A percentile compares a stretch with the other conserved stretches of the same genome.
These are phyloP conservation scores for Campoplex capitator DNA, from an alignment of 2,888 invertebrate genomes.

Conservation along the genomic window DNA sequence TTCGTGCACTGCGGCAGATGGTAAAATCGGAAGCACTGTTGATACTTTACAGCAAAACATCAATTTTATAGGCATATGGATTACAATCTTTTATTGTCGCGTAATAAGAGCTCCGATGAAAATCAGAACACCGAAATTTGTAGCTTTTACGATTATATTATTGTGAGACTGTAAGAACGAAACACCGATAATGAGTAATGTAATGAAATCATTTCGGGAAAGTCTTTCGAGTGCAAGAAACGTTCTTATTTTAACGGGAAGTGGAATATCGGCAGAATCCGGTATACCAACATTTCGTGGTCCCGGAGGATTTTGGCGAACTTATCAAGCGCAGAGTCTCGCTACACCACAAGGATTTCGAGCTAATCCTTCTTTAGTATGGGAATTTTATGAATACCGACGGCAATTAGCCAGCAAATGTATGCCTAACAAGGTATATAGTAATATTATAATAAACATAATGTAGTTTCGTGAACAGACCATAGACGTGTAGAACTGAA, in stretches of 20 bases:
- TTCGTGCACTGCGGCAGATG: neutral
- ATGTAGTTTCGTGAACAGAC: neutral
- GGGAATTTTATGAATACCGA: conserved; percentile 96
- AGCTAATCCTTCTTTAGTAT: conserved; percentile 91
- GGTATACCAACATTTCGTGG: conserved; percentile 95
- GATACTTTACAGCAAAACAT: neutral
- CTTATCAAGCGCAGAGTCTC: conserved; percentile 88
- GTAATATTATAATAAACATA: neutral
- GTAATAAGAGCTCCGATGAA: neutral
- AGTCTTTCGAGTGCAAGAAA: conserved; percentile 87
- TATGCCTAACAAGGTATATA: conserved; percentile 87
- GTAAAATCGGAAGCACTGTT: conserved; percentile 2
- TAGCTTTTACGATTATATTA: neutral
- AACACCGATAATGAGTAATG: conserved; percentile 64
- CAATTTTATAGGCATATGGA: neutral
- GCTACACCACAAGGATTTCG: conserved; percentile 91
- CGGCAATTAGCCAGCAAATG: conserved; percentile 91
- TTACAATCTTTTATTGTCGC: too few species aligned
- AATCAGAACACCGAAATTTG: neutral
- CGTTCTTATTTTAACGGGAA: conserved; percentile 90
- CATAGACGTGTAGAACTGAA: neutral
- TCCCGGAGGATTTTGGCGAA: conserved; percentile 93
- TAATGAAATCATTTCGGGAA: conserved; percentile 86
- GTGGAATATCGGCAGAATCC: conserved; percentile 93
- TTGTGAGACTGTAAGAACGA: neutral